Conservation (phyloP, 1,140 invertebrate genomes). For the Ceratina australensis region DNA sequence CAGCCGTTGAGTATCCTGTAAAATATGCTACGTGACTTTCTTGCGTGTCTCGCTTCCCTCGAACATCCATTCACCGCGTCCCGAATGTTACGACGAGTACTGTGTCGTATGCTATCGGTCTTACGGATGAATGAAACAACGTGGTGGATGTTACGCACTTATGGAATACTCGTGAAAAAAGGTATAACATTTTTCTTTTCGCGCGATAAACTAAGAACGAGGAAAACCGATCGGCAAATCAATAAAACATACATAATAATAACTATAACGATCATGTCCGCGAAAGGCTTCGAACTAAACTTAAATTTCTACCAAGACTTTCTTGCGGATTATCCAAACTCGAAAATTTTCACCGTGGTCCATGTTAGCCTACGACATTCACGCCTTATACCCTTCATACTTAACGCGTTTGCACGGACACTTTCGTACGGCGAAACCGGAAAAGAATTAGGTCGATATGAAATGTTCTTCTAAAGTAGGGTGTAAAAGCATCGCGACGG, state of each 20-base stretch:
- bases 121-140: neutral
- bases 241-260: no score
- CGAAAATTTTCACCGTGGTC: no score
- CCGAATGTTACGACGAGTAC: no score
- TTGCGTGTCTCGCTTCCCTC: neutral
- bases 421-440: neutral
- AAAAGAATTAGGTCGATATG: slow-evolving; percentile 24
- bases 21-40: neutral
- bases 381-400: slow-evolving; percentile 39
- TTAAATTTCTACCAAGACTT: no score
- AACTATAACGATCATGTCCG: no score
- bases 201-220: slow-evolving; percentile 21
- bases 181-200: neutral
- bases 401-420: slow-evolving; percentile 6
- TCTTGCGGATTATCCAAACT: no score
- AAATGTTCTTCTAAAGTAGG: slow-evolving; percentile 13
- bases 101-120: no score
- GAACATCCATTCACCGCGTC: neutral
- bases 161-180: neutral
- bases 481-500: no score
- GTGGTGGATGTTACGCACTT: no score
- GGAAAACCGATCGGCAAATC: slow-evolving; percentile 34
- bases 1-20: neutral
- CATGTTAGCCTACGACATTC: no score
- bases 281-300: no score